Base-by-base conservation (phyloP, 2,888 invertebrate species). In the Pristionchus entomophagus region DNA sequence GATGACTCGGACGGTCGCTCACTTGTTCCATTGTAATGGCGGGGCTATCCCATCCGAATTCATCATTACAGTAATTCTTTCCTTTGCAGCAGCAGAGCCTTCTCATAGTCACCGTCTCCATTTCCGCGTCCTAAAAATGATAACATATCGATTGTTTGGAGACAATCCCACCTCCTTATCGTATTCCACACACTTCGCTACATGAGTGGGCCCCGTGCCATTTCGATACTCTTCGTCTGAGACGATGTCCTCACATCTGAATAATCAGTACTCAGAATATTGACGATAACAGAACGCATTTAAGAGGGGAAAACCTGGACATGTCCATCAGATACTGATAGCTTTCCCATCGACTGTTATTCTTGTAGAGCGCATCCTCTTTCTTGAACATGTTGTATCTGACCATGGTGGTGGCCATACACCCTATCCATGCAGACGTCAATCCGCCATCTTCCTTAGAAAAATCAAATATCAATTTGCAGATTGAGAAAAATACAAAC, bases 51-150 rank as follows among this genome's bases (percentile, higher is more conserved):
- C 84, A 69, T 32, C 35, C n/a, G 51, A 84, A 84, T 65, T 53
- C 51, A 32, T 51, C 53, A 29, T 84, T 84, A n/a, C 84, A 84
- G 35, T 73, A 49, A n/a, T 19, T 65, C 51, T 49, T 32, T 69
- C 84, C 84, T 41, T 69, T 84, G n/a, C 84, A 84, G 53, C 84
- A 84, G 22, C 84, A 84, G n/a, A 84, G 19, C 22, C 69, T 29
- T 10, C n/a, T 38, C 26, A 32, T 45, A 0, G 5, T 17, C 14
- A 26, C 29, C 1, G 2, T 14, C 0, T 51, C 84, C 6, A 1
- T 32, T 17, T 84, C 84, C 1, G 12, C 26, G 26, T 83, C 65
- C 65, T 69, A 26, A 59, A 2, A 51, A 51, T 51, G 22, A n/a
- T n/a, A n/a, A 22, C 4, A 22, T 51, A 51, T 51, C 22, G 51